These are phyloP conservation scores for Sebastes fasciatus DNA, from an alignment of 2,113 vertebrate genomes.

Conservation along the genomic window DNA sequence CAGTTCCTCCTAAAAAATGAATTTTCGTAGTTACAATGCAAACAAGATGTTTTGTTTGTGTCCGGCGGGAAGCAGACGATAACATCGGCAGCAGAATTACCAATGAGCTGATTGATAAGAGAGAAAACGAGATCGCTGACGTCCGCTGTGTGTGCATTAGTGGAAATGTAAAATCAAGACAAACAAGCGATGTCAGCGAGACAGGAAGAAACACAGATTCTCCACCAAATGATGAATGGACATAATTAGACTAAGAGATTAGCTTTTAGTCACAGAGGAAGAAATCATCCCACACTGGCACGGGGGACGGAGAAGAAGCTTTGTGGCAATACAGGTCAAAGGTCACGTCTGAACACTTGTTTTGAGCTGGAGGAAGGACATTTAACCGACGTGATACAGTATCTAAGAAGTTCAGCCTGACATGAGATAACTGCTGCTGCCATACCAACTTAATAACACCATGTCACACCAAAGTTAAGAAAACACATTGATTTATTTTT, in stretches of 20 bases:
- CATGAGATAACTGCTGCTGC: neutral
- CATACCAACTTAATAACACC: neutral
- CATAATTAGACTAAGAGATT: neutral
- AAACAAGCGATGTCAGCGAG: neutral
- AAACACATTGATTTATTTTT: neutral
- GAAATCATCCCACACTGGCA: neutral
- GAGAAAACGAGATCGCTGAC: neutral
- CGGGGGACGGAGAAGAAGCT: neutral
- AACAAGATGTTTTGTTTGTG: conserved; percentile 43
- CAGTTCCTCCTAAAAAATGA: neutral
- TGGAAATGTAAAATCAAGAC: conserved; percentile 42
- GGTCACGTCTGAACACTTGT: neutral
- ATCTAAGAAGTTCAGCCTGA: neutral
- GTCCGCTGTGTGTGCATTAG: neutral
- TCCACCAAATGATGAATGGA: neutral
- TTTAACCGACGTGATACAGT: neutral
- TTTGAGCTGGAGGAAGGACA: neutral
- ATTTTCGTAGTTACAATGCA: conserved; percentile 17
- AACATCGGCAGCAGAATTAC: conserved; percentile 19
- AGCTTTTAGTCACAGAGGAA: neutral
- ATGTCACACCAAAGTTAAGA: neutral
- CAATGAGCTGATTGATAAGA: conserved; percentile 38
- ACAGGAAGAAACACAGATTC: conserved; percentile 7
- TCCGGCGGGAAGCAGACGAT: conserved; percentile 28
- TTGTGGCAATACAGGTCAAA: neutral